phyloP scores from a whole-genome alignment of 2,797 vertebrate genomes.

The Sebastes steindachneri region DNA sequence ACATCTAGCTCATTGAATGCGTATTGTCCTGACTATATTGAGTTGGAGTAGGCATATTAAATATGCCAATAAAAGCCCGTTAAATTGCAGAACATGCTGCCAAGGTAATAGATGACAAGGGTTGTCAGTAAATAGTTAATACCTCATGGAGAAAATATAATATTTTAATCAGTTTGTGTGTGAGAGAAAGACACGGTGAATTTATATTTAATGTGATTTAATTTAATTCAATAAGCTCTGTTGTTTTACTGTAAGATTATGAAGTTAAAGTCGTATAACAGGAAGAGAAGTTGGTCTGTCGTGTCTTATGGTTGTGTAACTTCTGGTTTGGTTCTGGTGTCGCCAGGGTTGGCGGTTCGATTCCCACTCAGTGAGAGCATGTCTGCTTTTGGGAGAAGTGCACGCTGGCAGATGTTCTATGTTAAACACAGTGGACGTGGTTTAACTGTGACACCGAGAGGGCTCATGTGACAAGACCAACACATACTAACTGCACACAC shows the following conservation, averaged over 20 bases:
- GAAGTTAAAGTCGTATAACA: neutral
- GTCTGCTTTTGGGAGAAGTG: neutral
- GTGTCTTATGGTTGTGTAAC: neutral
- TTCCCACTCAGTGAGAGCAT: neutral
- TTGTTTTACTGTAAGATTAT: neutral
- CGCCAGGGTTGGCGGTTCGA: neutral
- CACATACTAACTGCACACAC: neutral
- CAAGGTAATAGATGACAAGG: neutral
- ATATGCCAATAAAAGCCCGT: neutral
- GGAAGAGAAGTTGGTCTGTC: neutral
- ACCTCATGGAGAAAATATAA: conserved; percentile 13
- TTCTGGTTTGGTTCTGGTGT: neutral
- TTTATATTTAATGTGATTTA: neutral
- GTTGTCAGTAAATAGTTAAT: conserved; percentile 7
- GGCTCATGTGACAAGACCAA: conserved; percentile 16
- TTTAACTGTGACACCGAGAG: conserved; percentile 28
- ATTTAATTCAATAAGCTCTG: neutral
- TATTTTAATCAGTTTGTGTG: neutral
- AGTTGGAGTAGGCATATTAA: neutral
- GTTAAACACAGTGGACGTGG: conserved; percentile 24
- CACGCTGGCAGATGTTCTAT: conserved; percentile 44
- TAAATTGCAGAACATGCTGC: neutral
- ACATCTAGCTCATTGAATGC: neutral
- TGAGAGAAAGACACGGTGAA: neutral
- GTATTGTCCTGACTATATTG: neutral